A percentile compares a stretch with the other conserved stretches of the same genome.
Conservation (phyloP, 2,797 vertebrate species). For the Halcyon badia region DNA sequence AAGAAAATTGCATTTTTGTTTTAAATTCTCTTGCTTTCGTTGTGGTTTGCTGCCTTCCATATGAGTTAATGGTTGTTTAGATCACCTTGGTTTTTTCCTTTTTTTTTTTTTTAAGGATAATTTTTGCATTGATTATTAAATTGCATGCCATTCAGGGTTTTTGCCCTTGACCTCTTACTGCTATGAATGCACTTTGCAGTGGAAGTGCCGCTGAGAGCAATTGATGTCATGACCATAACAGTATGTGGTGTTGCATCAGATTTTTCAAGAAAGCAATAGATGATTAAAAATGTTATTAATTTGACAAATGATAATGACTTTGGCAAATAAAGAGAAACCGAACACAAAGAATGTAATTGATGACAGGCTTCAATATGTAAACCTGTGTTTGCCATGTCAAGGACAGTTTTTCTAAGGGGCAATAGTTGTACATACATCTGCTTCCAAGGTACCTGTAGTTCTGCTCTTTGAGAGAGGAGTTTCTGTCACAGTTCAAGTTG, state of each 20-base stretch:
- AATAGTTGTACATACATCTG: background rate
- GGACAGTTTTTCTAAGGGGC: background rate
- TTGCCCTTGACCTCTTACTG: slow-evolving; percentile 17
- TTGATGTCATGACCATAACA: slow-evolving; percentile 22
- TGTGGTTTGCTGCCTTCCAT: background rate
- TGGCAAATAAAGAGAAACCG: background rate
- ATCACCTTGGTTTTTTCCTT: fast-evolving
- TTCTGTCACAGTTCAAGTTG: background rate
- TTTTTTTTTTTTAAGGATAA: background rate
- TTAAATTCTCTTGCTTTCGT: background rate
- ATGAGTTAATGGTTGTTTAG: background rate
- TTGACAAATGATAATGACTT: background rate
- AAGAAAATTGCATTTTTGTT: background rate
- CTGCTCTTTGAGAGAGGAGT: background rate
- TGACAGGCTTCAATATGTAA: background rate
- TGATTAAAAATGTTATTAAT: slow-evolving; percentile 10
- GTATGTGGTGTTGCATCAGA: background rate
- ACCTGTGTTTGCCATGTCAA: background rate
- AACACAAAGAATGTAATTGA: background rate
- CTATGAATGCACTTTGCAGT: background rate
- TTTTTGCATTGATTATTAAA: background rate
- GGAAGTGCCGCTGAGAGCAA: background rate
- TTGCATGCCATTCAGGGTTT: background rate
- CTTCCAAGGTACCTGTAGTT: background rate
- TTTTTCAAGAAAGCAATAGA: background rate